phyloP scores from a whole-genome alignment of 2,797 vertebrate genomes.

The Gouania willdenowi region DNA sequence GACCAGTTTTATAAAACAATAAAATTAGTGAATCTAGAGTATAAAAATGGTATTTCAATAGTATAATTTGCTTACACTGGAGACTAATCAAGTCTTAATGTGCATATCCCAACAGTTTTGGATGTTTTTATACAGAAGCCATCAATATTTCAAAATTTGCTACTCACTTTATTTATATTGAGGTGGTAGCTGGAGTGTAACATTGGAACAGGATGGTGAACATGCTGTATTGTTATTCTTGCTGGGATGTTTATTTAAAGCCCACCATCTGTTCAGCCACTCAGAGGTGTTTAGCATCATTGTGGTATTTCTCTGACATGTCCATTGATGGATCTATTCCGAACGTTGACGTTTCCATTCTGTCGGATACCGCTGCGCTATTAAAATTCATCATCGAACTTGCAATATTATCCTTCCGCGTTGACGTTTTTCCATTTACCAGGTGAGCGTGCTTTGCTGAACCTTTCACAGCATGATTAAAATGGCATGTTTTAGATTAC shows the following conservation, averaged over 20 bases:
- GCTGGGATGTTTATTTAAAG: slow-evolving; percentile 18
- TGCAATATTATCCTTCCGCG: slow-evolving; percentile 42
- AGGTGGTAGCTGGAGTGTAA: slow-evolving; percentile 1
- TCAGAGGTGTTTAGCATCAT: slow-evolving; percentile 22
- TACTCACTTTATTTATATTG: not conserved
- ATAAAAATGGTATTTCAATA: too few species aligned
- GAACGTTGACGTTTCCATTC: slow-evolving; percentile 40
- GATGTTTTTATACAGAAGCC: too few species aligned
- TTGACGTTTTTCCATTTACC: slow-evolving; percentile 43
- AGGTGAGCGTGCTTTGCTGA: slow-evolving; percentile 60
- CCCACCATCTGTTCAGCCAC: slow-evolving; percentile 24
- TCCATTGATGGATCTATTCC: slow-evolving; percentile 29
- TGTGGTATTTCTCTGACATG: slow-evolving; percentile 15
- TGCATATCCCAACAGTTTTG: too few species aligned
- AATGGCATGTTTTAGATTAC: slow-evolving; percentile 65
- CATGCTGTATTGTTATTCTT: slow-evolving; percentile 5
- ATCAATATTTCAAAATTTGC: too few species aligned
- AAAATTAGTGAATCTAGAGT: too few species aligned
- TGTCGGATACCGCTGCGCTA: slow-evolving; percentile 23
- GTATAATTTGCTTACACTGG: too few species aligned
- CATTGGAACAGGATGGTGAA: slow-evolving; percentile 3
- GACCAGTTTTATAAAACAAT: too few species aligned
- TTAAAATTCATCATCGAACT: slow-evolving; percentile 46
- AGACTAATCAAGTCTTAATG: too few species aligned
- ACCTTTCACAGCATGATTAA: slow-evolving; percentile 58